phyloP scores from a whole-genome alignment of 2,113 vertebrate species.

The Gavia stellata region DNA sequence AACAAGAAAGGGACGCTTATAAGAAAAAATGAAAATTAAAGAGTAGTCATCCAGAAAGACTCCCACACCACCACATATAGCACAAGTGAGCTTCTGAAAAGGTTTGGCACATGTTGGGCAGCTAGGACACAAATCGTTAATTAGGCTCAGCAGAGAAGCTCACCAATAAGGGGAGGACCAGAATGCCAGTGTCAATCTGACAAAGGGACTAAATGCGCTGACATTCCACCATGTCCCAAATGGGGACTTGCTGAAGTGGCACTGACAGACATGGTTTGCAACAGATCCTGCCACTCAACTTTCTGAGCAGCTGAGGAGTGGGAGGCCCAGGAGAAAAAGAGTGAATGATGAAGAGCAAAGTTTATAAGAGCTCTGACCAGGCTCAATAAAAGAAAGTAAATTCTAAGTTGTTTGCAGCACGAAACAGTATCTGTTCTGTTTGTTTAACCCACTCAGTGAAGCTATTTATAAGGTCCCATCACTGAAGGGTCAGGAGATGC shows the following conservation, averaged over 20 bases:
- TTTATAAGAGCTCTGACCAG: neutral
- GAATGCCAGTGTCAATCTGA: neutral
- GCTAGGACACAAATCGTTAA: conserved; percentile 30
- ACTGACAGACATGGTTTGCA: neutral
- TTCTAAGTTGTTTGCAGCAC: neutral
- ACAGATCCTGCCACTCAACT: neutral
- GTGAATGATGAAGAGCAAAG: neutral
- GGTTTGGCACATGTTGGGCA: conserved; percentile 15
- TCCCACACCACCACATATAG: neutral
- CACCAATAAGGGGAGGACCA: neutral
- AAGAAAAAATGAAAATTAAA: neutral
- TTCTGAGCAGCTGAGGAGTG: neutral
- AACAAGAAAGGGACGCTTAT: neutral
- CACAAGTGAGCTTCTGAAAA: conserved; percentile 14
- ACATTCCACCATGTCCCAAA: neutral
- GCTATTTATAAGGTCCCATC: neutral
- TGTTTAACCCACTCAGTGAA: neutral
- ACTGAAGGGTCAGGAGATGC: neutral
- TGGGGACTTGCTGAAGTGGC: neutral
- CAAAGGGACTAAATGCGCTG: neutral
- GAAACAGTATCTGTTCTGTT: neutral
- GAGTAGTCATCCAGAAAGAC: neutral
- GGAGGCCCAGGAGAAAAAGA: neutral
- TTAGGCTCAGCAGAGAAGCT: neutral
- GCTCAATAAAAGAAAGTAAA: neutral